These are phyloP conservation scores for Dromiciops gliroides DNA, from an alignment of 2,113 vertebrate species.

Conservation along the genomic window DNA sequence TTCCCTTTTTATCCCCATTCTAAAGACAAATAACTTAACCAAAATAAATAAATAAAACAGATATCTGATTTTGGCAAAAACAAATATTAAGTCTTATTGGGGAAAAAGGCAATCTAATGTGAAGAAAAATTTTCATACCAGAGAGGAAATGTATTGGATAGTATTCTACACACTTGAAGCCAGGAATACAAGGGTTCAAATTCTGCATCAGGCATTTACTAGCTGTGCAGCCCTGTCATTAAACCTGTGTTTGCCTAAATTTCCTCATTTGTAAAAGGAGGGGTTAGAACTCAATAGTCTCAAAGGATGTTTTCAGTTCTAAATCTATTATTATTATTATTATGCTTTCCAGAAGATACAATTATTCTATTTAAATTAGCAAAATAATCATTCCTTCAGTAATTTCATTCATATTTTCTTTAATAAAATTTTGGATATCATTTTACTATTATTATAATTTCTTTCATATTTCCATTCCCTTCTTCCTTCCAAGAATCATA, in stretches of 20 bases:
- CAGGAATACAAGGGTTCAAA: not conserved
- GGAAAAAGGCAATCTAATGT: not conserved
- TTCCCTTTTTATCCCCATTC: not conserved
- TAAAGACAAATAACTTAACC: not conserved
- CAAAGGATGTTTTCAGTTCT: not conserved
- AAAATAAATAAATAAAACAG: not conserved
- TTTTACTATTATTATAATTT: too few species aligned
- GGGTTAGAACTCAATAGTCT: not conserved
- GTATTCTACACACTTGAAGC: not conserved
- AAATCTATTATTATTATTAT: not conserved
- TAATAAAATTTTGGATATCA: not conserved
- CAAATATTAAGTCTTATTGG: not conserved
- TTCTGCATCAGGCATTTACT: not conserved
- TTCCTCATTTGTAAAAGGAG: too few species aligned
- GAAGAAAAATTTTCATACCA: not conserved
- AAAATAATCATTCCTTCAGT: not conserved
- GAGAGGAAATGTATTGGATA: not conserved
- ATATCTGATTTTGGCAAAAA: not conserved
- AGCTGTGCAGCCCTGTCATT: not conserved
- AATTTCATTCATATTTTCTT: not conserved
- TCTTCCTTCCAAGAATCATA: too few species aligned
- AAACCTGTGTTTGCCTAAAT: not conserved
- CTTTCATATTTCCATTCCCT: too few species aligned
- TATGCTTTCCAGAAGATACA: not conserved
- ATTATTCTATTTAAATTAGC: not conserved